Percentiles rank a stretch among this genome's conserved stretches.
Conservation (phyloP, 2,888 invertebrate species). For the Gymnosoma rotundatum region DNA sequence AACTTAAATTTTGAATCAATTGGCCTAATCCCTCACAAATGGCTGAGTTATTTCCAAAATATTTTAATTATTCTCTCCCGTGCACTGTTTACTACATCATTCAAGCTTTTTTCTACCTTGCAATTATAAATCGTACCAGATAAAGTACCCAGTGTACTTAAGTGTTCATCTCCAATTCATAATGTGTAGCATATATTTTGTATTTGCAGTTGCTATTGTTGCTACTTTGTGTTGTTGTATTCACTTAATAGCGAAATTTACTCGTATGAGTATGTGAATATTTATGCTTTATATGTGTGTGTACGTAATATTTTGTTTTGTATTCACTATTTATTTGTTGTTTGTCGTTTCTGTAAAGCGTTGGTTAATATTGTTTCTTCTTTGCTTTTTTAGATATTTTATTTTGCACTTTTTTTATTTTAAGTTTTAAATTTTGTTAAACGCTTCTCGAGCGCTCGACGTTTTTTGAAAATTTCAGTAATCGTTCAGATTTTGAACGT, state of each 20-base stretch:
- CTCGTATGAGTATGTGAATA: conserved; percentile 24
- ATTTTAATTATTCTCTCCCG: no score
- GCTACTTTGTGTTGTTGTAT: conserved; percentile 44
- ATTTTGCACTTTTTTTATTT: conserved; percentile 52
- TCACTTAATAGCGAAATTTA: conserved; percentile 18
- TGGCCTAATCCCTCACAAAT: no score
- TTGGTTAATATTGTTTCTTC: conserved; percentile 63
- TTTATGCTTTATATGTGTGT: conserved; percentile 39
- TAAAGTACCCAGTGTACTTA: background rate
- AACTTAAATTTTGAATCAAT: no score
- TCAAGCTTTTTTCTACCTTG: no score
- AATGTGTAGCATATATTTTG: conserved; percentile 46
- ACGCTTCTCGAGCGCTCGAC: conserved; percentile 66
- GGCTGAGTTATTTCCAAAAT: no score
- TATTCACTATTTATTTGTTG: conserved; percentile 59
- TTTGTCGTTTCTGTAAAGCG: conserved; percentile 57
- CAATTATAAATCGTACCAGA: background rate
- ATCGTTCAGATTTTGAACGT: conserved; percentile 80
- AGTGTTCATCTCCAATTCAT: conserved; percentile 13
- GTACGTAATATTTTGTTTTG: conserved; percentile 22
- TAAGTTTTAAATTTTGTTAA: conserved; percentile 60
- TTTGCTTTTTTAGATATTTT: conserved; percentile 40
- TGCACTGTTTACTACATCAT: background rate
- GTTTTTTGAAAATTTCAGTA: conserved; percentile 77
- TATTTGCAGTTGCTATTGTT: conserved; percentile 44